Percentiles rank a stretch among this genome's conserved stretches.
Conservation (phyloP, 2,888 invertebrate genomes). For the Julus scanicus region DNA sequence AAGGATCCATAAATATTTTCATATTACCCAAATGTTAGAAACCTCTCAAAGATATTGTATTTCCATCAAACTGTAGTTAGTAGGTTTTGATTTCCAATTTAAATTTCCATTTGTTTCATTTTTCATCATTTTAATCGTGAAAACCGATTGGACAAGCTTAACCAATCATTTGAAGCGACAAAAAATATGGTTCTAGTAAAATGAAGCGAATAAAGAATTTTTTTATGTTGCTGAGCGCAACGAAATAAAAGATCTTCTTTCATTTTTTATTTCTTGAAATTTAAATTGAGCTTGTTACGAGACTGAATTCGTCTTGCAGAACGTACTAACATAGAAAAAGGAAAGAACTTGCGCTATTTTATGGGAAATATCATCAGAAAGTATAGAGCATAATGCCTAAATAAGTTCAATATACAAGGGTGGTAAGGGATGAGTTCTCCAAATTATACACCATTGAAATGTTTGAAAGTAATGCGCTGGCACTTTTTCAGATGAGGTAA, state of each 20-base stretch:
- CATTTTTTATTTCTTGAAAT: neutral
- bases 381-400: neutral
- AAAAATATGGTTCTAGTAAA: neutral
- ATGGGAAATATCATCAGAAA: neutral
- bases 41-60: neutral
- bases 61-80: neutral
- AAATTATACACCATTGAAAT: slow-evolving; percentile 43
- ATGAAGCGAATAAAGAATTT: neutral
- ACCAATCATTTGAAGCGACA: neutral
- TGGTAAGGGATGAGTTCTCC: neutral
- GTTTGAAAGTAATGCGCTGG: slow-evolving; percentile 46
- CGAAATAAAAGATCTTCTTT: neutral
- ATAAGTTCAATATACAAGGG: slow-evolving; percentile 15
- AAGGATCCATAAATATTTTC: too few species aligned
- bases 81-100: neutral
- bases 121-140: neutral
- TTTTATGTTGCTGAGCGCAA: neutral
- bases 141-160: neutral
- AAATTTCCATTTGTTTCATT: neutral
- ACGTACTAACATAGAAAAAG: neutral
- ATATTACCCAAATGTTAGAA: too few species aligned
- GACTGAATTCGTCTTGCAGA: neutral
- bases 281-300: neutral
- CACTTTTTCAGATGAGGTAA: slow-evolving; percentile 26
- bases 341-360: neutral